Percentiles rank a stretch among this genome's conserved stretches.
These are phyloP conservation scores for Lasioglossum vierecki DNA, from an alignment of 2,888 invertebrate genomes.

Conservation along the genomic window DNA sequence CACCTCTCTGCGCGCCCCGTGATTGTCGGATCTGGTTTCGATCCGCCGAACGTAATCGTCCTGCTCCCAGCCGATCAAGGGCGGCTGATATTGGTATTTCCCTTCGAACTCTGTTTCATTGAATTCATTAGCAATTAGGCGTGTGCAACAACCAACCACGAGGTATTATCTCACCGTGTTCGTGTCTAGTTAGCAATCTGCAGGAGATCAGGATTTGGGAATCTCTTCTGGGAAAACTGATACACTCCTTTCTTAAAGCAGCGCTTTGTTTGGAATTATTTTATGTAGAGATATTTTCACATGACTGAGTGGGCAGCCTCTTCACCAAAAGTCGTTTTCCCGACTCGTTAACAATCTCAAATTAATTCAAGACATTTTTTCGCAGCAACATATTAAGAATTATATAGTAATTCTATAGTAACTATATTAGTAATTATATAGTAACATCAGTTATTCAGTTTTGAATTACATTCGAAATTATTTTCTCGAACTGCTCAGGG, in stretches of 20 bases:
- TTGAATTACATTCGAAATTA: too few relatives aligned
- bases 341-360: too few relatives aligned
- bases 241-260: background rate
- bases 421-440: too few relatives aligned
- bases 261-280: background rate
- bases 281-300: background rate
- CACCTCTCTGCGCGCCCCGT: conserved; percentile 54
- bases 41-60: conserved; percentile 37
- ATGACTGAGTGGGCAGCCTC: too few relatives aligned
- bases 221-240: background rate
- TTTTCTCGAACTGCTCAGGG: too few relatives aligned
- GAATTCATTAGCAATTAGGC: conserved; percentile 64
- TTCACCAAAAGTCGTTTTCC: too few relatives aligned
- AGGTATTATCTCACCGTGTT: background rate
- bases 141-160: conserved; percentile 38
- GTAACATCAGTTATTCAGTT: too few relatives aligned
- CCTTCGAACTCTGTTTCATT: background rate
- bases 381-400: too few relatives aligned
- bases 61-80: background rate
- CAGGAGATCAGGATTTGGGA: background rate
- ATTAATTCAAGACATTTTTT: too few relatives aligned
- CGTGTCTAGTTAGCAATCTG: background rate
- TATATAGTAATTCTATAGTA: too few relatives aligned
- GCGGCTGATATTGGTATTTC: background rate
- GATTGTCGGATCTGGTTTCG: conserved; percentile 74